phyloP scores from a whole-genome alignment of 2,797 vertebrate genomes.

The Craterocephalus amniculus region DNA sequence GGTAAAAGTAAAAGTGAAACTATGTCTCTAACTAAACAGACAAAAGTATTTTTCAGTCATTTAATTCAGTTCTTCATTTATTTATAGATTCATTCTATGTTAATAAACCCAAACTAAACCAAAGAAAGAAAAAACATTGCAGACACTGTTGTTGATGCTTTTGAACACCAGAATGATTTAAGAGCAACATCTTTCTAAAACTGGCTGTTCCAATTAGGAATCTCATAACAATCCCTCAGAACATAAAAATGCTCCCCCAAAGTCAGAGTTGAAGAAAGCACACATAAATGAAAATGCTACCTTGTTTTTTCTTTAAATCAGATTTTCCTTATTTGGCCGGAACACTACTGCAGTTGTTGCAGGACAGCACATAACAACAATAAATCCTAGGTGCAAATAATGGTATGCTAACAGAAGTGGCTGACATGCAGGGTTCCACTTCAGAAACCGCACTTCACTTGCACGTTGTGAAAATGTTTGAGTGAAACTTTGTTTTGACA shows the following conservation, averaged over 20 bases:
- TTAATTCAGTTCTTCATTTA: too few relatives aligned
- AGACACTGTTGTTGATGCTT: neutral
- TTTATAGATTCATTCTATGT: too few relatives aligned
- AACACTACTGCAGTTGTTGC: constrained; percentile 12
- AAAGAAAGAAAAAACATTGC: neutral
- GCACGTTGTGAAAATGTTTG: constrained; percentile 51
- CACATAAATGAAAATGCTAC: neutral
- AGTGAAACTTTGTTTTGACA: constrained; percentile 65
- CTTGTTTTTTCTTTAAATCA: neutral
- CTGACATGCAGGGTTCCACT: constrained; percentile 63
- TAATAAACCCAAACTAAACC: too few relatives aligned
- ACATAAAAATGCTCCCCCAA: constrained; percentile 28
- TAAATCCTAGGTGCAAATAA: constrained; percentile 45
- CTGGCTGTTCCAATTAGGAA: too few relatives aligned
- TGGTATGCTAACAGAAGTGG: constrained; percentile 34
- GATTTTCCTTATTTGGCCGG: constrained; percentile 21
- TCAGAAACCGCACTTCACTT: constrained; percentile 53
- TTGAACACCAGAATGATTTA: neutral
- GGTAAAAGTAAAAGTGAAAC: too few relatives aligned
- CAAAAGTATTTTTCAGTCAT: too few relatives aligned
- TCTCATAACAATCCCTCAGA: too few relatives aligned
- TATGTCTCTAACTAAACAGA: too few relatives aligned
- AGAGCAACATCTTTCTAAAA: neutral
- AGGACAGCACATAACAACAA: constrained; percentile 44
- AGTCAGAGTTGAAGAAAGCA: constrained; percentile 17